Evolutionary conservation across 1,140 invertebrate genomes (phyloP), one percentile per base, ranked within the genome.

Genomic region (Drosophila chauvacae): DNA sequence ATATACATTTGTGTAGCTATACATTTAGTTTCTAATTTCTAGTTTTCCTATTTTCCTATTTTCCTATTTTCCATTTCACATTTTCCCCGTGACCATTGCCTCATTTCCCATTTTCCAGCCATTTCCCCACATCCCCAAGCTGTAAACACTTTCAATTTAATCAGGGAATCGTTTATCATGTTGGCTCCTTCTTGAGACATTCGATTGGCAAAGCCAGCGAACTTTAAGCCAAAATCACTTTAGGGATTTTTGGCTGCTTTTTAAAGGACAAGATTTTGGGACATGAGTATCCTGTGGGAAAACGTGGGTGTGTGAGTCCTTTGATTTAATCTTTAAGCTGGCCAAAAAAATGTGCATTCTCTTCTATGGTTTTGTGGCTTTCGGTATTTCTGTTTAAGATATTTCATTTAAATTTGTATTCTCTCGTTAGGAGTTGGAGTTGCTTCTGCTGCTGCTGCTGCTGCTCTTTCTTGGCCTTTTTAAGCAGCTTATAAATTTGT

Each of bases 211-310:
- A 7, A 28, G 10, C 28, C 7, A n/a, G 14, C 60, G 18, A 55
- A 55, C 60, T 62, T 62, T 53, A 62, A 57, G 23, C 45, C 60
- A 16, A 64, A 69, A 69, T 69, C 65, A 51, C 65, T 69, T 69
- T 35, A 13, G 65, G 65, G 65, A 64, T 20, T 63, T 68, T 51
- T 33, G 2, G 9, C 57, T 37, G 55, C 50, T n/a, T 26, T 55
- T 35, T 14, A 7, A 7, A 16, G 39, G 18, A 14, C 41, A 23
- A 44, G 11, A 26, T 16, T 57, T 41, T 26, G 45, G 11, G 60
- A 42, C 61, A 42, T 42, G 33, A 48, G 47, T 39, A 14, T 20
- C 45, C 35, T 10, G 0, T 9, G 45, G 59, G 65, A 64, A n/a
- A 44, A 16, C 14, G 7, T 30, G 23, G 6, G n/a, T 28, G 30